phyloP scores from a whole-genome alignment of 2,888 invertebrate genomes.

The Gryllus longicercus region DNA sequence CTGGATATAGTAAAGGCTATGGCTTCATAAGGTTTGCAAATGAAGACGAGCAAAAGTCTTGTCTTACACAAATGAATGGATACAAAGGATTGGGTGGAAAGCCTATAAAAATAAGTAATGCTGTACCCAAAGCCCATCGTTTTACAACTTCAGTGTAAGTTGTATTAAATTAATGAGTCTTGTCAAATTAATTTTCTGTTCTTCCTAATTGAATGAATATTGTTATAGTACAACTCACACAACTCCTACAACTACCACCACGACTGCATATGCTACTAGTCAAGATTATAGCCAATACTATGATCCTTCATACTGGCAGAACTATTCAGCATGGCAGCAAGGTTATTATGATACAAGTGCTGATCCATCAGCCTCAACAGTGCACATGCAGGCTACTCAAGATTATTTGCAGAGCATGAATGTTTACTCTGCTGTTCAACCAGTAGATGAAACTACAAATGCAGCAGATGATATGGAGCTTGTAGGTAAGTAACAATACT shows the following conservation, averaged over 20 bases:
- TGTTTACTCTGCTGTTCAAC: constrained; percentile 29
- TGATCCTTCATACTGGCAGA: constrained; percentile 84
- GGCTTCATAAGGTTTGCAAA: constrained; percentile 93
- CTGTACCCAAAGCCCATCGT: constrained; percentile 80
- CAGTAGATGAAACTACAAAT: constrained; percentile 32
- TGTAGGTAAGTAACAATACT: constrained; percentile 57
- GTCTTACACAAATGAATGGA: constrained; percentile 89
- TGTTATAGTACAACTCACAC: background rate
- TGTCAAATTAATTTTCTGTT: background rate
- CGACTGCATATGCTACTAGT: constrained; percentile 38
- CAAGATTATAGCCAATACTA: constrained; percentile 74
- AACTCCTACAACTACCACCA: constrained; percentile 43
- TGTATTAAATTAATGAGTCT: constrained; percentile 24
- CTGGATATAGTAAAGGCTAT: constrained; percentile 91
- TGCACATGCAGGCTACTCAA: constrained; percentile 29
- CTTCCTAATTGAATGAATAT: background rate
- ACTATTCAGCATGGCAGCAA: constrained; percentile 77
- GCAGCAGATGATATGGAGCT: constrained; percentile 65
- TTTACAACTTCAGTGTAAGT: constrained; percentile 36
- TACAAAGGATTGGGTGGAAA: constrained; percentile 83
- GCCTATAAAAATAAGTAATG: constrained; percentile 86
- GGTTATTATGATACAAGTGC: constrained; percentile 54
- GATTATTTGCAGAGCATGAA: constrained; percentile 33
- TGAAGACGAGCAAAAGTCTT: constrained; percentile 90
- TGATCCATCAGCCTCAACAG: constrained; percentile 49